Evolutionary conservation across 2,113 vertebrate species (phyloP), one percentile per base, ranked within the genome.

Genomic region (Lethenteron camtschaticum): DNA sequence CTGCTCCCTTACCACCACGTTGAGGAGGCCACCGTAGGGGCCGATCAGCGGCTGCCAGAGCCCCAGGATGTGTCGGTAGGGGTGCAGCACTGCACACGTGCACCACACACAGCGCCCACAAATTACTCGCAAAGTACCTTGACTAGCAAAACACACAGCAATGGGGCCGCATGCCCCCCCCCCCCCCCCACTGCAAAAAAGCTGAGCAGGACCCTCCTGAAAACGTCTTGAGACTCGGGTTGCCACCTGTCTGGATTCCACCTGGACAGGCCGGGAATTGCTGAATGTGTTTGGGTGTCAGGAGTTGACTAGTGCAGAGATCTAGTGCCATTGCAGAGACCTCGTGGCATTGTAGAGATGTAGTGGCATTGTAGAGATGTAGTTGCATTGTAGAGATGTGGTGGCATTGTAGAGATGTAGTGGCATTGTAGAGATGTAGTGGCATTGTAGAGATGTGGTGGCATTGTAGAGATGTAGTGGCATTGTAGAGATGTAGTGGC

Each of bases 31-130:
- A 68, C 94, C 92, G 0, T 96, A 96, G 1, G 92, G 94, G 68
- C 94, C 94, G 0, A 99, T 96, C 75, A 96, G 91, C 0, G 94
- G 94, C 80, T 99, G 92, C 94, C 94, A 99, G n/a, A 99, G 63
- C 0, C 94, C 94, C 81, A 99, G 74, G 73, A 99, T 88, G 72
- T 96, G 85, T 73, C 90, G 80, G 76, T 96, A 95, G 0, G 87
- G 87, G 79, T 96, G 84, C 69, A 99, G 86, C 80, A 99, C 94
- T 79, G 78, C 66, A 80, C 41, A 41, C 41, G 41, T 41, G 41
- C 41, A 41, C 41, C 41, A 79, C 71, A 79, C 57, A 82, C 4
- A 59, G 16, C 16, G 68, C 41, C 41, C 41, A 41, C 41, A 56
- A 71, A 12, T 10, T n/a, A 57, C 13, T 16, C 14, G 56, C 59